Conservation (phyloP, 2,797 vertebrate species). For the Lates japonicus region DNA sequence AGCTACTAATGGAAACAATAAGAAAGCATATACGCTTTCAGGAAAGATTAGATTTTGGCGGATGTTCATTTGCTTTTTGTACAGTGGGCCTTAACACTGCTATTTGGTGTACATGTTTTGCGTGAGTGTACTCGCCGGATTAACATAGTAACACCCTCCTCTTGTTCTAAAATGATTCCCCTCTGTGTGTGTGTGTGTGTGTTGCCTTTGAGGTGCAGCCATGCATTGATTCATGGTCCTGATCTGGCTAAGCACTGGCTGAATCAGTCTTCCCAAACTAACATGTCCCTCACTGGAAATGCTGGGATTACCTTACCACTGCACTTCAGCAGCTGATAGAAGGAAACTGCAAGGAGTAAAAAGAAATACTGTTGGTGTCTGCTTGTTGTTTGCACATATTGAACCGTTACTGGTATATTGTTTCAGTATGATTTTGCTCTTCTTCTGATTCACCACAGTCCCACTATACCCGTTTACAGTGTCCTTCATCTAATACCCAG, state of each 20-base stretch:
- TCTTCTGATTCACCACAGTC: not conserved
- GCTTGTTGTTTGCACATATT: slow-evolving; percentile 37
- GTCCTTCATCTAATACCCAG: not conserved
- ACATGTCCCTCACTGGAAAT: too few species aligned
- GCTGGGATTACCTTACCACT: slow-evolving; percentile 38
- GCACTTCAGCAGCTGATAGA: slow-evolving; percentile 20
- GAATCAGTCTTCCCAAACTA: slow-evolving; percentile 44
- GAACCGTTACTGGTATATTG: slow-evolving; percentile 22
- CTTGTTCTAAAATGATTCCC: slow-evolving; percentile 49
- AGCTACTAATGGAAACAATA: slow-evolving; percentile 73
- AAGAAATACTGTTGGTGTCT: slow-evolving; percentile 22
- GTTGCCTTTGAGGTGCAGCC: slow-evolving; percentile 50
- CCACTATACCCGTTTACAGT: not conserved
- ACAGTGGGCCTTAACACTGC: slow-evolving; percentile 54
- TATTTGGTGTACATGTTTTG: slow-evolving; percentile 65
- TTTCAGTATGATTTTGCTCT: slow-evolving; percentile 33
- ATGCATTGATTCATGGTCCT: slow-evolving; percentile 29
- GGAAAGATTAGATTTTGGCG: slow-evolving; percentile 66
- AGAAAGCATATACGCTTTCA: slow-evolving; percentile 68
- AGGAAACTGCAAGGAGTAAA: slow-evolving; percentile 1
- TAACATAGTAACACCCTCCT: slow-evolving; percentile 64
- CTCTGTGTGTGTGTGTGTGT: not conserved
- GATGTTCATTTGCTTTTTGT: slow-evolving; percentile 66
- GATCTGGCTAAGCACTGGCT: slow-evolving; percentile 50
- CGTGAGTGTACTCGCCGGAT: slow-evolving; percentile 57